A percentile compares a stretch with the other conserved stretches of the same genome.
phyloP scores from a whole-genome alignment of 1,140 invertebrate species.

The Anastrepha ludens region DNA sequence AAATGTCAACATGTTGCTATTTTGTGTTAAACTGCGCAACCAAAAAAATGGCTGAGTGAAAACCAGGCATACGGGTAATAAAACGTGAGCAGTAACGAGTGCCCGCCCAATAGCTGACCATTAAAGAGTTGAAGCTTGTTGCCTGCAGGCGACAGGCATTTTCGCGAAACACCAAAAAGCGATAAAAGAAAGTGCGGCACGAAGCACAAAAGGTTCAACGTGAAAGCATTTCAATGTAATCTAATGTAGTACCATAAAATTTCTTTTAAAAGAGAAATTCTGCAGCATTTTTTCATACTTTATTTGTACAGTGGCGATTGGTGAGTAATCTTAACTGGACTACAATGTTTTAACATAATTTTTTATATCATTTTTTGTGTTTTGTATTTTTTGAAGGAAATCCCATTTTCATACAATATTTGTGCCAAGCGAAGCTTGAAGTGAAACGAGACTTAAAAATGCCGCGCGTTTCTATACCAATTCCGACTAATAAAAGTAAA shows the following conservation, averaged over 20 bases:
- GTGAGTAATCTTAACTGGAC: not conserved
- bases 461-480: slow-evolving; percentile 18
- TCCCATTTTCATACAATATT: not conserved
- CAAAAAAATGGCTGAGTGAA: too few relatives aligned
- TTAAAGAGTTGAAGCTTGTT: not conserved
- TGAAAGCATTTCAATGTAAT: not conserved
- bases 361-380: not conserved
- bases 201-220: not conserved
- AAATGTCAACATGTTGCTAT: too few relatives aligned
- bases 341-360: slow-evolving; percentile 3
- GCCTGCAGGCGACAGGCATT: not conserved
- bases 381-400: slow-evolving; percentile 28
- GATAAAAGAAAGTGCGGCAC: not conserved
- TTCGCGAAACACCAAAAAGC: not conserved
- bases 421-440: slow-evolving; percentile 19
- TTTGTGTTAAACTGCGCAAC: too few relatives aligned
- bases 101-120: not conserved
- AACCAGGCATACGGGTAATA: not conserved
- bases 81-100: not conserved
- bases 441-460: not conserved
- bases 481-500: slow-evolving; percentile 47
- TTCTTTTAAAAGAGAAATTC: not conserved
- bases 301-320: not conserved
- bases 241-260: not conserved
- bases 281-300: not conserved